Base-by-base conservation (phyloP, 64 coral and sea anemone species). In the Pachyseris speciosa region DNA sequence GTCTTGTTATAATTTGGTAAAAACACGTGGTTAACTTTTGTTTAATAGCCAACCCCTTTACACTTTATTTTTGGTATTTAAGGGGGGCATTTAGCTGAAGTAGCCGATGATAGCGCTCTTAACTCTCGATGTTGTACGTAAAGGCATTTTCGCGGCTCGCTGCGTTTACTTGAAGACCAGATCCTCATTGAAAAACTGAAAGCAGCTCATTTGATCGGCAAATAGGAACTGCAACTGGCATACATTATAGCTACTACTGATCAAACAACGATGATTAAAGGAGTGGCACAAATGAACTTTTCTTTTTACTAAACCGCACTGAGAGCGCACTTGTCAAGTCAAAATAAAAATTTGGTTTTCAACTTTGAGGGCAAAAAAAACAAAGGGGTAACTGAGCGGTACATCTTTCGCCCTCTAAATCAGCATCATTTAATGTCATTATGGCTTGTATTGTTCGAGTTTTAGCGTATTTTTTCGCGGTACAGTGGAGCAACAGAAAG, bases 1-100 rank as follows among this genome's bases (percentile, higher is more conserved):
- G 77, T 53, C 52, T 40, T 81, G 53, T 61, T 81, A 39, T 81
- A 61, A 81, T 81, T 61, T 63, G 31, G 77, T 34, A 37, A 40
- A 55, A 61, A 61, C 77, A 81, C 77, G 77, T 81, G 77, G 77
- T 37, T 32, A 55, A 37, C 27, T 34, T 57, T 16, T 57, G 50
- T 79, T 79, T 81, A 81, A 58, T 24, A 40, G 7, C n/a, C 22
- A 41, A 64, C 10, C 16, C 32, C 32, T 68, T 68, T 19, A 27
- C 67, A 16, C 34, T 39, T 39, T 16, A n/a, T 71, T 67, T 67
- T 33, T 3, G 64, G 24, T 7, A 33, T 67, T 28, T 67, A 37
- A 71, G 19, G 20, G 8, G 12, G 22, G 7, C 6, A 29, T 27
- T 24, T 0, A 38, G 36, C 67, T 8, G 12, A 59, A 15, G 31